A percentile compares a stretch with the other conserved stretches of the same genome.
These are phyloP conservation scores for Pelvicachromis taeniatus DNA, from an alignment of 2,113 vertebrate genomes.

Conservation along the genomic window DNA sequence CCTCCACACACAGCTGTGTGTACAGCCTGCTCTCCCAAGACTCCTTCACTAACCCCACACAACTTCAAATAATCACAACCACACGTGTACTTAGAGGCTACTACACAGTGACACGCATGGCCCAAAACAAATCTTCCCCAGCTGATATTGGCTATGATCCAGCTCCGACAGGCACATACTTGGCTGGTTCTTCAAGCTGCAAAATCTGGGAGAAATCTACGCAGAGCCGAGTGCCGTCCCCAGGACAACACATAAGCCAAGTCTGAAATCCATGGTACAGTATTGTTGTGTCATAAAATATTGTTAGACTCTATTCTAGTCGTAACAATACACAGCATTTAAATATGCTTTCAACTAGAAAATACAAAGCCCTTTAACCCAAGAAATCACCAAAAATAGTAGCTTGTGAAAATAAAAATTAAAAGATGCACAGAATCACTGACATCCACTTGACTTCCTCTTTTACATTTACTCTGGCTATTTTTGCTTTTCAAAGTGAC, in stretches of 20 bases:
- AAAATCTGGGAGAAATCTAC: conserved; percentile 27
- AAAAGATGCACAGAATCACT: neutral
- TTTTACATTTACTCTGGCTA: neutral
- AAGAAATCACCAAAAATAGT: neutral
- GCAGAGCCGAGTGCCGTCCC: neutral
- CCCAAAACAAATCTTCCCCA: conserved; percentile 28
- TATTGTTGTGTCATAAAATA: neutral
- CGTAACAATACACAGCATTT: neutral
- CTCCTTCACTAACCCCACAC: conserved; percentile 8
- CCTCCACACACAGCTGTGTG: conserved; percentile 53
- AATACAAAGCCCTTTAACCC: neutral
- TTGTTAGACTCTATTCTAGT: neutral
- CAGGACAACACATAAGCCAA: neutral
- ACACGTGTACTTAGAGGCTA: neutral
- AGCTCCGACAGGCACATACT: conserved; percentile 35
- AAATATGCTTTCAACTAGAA: neutral
- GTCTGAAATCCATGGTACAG: neutral
- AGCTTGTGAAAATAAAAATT: neutral
- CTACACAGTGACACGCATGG: conserved; percentile 30
- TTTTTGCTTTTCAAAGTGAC: neutral
- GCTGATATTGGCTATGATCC: conserved; percentile 53
- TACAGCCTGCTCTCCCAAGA: conserved; percentile 15
- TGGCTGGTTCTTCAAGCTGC: neutral
- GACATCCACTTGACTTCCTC: neutral
- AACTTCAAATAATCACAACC: conserved; percentile 23